Conservation (phyloP, 37 sponge, comb jelly and placozoan species). For the Tethya wilhelma region DNA sequence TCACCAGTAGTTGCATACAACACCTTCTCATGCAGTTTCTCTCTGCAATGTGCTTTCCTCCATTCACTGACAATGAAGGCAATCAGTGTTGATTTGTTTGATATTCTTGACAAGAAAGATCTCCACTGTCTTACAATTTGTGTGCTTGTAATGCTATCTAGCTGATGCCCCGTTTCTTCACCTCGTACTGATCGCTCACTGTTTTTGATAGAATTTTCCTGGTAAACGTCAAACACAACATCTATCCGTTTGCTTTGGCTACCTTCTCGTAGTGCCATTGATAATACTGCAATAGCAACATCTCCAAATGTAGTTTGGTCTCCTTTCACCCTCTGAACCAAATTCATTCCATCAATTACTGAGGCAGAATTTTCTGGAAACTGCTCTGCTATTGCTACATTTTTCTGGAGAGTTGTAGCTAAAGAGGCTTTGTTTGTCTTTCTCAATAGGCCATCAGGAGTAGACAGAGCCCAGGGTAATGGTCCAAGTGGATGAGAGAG, state of each 20-base stretch:
- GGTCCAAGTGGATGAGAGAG: constrained; percentile 25
- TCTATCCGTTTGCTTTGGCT: not conserved
- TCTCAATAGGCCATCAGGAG: not conserved
- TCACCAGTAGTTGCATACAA: not conserved
- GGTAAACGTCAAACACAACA: constrained; percentile 11
- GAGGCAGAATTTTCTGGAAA: constrained; percentile 13
- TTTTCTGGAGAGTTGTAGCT: constrained; percentile 10
- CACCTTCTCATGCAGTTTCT: constrained; percentile 4
- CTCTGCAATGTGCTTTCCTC: constrained; percentile 1
- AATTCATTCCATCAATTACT: not conserved
- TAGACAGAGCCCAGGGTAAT: constrained; percentile 8
- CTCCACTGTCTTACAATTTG: constrained; percentile 19
- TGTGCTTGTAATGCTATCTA: constrained; percentile 10
- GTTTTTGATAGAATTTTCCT: constrained; percentile 1
- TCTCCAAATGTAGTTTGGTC: constrained; percentile 9
- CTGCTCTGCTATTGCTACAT: constrained; percentile 8
- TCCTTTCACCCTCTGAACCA: constrained; percentile 1
- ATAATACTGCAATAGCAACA: constrained; percentile 1
- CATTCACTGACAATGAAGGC: not conserved
- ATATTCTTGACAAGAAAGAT: not conserved
- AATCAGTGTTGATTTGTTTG: not conserved
- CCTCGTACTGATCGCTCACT: constrained; percentile 9
- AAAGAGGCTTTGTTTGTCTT: not conserved
- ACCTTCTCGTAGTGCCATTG: not conserved
- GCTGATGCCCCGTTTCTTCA: constrained; percentile 20